phyloP scores from a whole-genome alignment of 2,888 invertebrate genomes.

The Trissoscelio sp. region DNA sequence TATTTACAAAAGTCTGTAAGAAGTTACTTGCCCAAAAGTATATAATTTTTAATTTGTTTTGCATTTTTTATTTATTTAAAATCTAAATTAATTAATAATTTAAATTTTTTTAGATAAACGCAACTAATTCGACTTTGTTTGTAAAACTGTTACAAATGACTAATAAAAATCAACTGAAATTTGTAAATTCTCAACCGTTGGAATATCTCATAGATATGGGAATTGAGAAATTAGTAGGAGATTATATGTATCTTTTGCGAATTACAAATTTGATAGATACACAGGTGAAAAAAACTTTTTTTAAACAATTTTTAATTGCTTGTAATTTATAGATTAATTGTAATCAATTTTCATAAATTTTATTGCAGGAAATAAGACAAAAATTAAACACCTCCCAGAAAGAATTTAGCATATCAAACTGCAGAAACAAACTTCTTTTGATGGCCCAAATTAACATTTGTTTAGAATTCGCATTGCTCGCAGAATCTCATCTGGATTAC shows the following conservation, averaged over 20 bases:
- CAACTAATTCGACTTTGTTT: slow-evolving; percentile 53
- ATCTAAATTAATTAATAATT: background rate
- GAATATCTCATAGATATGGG: slow-evolving; percentile 78
- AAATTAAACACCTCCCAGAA: slow-evolving; percentile 71
- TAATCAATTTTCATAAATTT: too few species aligned
- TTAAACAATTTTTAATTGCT: too few species aligned
- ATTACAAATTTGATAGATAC: slow-evolving; percentile 72
- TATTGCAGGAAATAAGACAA: slow-evolving; percentile 71
- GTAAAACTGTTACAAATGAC: slow-evolving; percentile 40
- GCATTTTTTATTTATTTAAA: too few species aligned
- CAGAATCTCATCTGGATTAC: slow-evolving; percentile 76
- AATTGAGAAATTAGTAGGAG: slow-evolving; percentile 77
- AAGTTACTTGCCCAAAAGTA: slow-evolving; percentile 32
- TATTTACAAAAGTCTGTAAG: too few species aligned
- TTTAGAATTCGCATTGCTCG: slow-evolving; percentile 76
- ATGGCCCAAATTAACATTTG: slow-evolving; percentile 78
- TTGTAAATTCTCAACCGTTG: slow-evolving; percentile 75
- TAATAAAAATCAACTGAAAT: slow-evolving; percentile 40
- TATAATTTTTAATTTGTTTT: background rate
- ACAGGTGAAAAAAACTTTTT: too few species aligned
- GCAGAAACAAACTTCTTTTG: slow-evolving; percentile 65
- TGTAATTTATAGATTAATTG: too few species aligned
- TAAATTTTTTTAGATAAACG: slow-evolving; percentile 54
- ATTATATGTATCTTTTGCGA: slow-evolving; percentile 76
- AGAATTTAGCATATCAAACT: slow-evolving; percentile 69